Evolutionary conservation across 1,140 invertebrate genomes (phyloP).

Genomic region (Drosophila nikananu): DNA sequence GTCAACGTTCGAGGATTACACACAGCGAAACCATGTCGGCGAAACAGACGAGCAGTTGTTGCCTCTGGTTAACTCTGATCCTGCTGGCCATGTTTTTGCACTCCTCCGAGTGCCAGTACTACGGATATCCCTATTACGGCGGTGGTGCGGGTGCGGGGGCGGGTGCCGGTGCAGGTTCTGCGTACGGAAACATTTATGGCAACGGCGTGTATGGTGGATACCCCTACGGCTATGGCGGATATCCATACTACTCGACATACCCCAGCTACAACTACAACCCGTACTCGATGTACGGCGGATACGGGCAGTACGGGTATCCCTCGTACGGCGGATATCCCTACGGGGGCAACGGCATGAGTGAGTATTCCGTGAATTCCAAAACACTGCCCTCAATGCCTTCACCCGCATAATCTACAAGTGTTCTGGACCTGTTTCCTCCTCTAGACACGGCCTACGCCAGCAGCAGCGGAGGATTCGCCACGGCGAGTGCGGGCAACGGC

Average conservation of each 20-base stretch:
- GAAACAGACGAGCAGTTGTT: conserved; percentile 29
- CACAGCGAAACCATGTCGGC: conserved; percentile 31
- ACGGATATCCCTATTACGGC: conserved; percentile 63
- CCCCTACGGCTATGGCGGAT: conserved; percentile 58
- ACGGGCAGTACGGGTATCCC: conserved; percentile 62
- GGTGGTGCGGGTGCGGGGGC: conserved; percentile 31
- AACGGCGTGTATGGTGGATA: conserved; percentile 50
- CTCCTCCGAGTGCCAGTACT: conserved; percentile 52
- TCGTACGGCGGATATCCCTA: conserved; percentile 65
- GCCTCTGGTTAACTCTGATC: conserved; percentile 36
- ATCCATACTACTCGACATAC: conserved; percentile 46
- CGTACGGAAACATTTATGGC: conserved; percentile 39
- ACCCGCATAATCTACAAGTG: conserved; percentile 57
- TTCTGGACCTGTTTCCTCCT: conserved; percentile 77
- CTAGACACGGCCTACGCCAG: conserved; percentile 77
- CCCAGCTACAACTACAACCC: conserved; percentile 54
- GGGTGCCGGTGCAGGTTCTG: conserved; percentile 39
- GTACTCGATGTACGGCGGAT: conserved; percentile 44
- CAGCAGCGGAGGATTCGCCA: conserved; percentile 73
- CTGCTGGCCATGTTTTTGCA: conserved; percentile 36
- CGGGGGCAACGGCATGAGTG: conserved; percentile 69
- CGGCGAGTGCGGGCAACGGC: conserved; percentile 62
- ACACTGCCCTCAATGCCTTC: neutral
- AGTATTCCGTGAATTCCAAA: conserved; percentile 38
- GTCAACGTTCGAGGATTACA: conserved; percentile 46